Evolutionary conservation across 2,888 invertebrate species (phyloP), one percentile per base, ranked within the genome.

Genomic region (Anoncus sp.): DNA sequence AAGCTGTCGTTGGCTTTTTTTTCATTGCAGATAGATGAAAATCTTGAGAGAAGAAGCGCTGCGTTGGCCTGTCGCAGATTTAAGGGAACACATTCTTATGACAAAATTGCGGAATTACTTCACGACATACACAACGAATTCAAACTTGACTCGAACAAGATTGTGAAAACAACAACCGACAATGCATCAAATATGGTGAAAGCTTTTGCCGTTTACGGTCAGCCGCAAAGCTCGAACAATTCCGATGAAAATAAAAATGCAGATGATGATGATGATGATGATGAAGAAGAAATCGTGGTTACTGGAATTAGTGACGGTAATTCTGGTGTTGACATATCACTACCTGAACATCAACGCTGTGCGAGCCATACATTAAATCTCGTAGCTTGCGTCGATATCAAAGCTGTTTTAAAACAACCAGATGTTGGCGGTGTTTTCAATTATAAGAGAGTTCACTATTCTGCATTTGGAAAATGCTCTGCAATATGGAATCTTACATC

Each of bases 301-400:
- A 43, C 43, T 43, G 43, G 43, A 43, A 43, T 43, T 43, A n/a
- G 43, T 43, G 43, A 43, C 14, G 43, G 14, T 43, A 43, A 43
- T 43, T 43, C 7, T 43, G 43, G 43, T 9, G 14, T 14, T 14
- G 43, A 43, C 7, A 3, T 43, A 43, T 9, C 14, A 16, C 43
- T 43, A 12, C 43, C 43, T 9, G 43, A 43, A 43, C 43, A 43
- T 43, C 43, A 43, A 43, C 14, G 43, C 3, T 31, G 31, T 31
- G 31, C 31, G 31, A 31, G 31, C 7, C 31, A 31, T 7, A 31
- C 31, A 5, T 14, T 43, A 14, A 43, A 43, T 14, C 43, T 43
- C 1, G 3, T 43, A 9, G 43, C 43, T 43, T 9, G 1, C 14
- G 14, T 43, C 4, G 43, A 43, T 43, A 43, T 43, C 43, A 43